These are phyloP conservation scores for Malacoctenus gilli DNA, from an alignment of 2,797 vertebrate genomes.

Conservation along the genomic window DNA sequence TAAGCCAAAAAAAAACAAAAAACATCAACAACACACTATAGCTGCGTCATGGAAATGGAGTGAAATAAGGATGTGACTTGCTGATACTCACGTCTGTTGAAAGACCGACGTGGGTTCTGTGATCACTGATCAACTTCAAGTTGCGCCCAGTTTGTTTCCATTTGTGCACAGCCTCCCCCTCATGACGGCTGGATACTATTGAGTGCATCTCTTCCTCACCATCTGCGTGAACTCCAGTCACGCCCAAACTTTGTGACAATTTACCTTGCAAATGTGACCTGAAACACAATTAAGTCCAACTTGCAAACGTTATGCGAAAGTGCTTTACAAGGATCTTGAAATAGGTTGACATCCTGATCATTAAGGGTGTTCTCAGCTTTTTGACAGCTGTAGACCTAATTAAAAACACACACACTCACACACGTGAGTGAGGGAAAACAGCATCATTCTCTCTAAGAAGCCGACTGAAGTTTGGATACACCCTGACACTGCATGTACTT, in stretches of 20 bases:
- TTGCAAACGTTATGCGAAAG: constrained; percentile 2
- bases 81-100: too few relatives aligned
- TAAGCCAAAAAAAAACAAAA: constrained; percentile 62
- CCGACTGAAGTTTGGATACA: constrained; percentile 2
- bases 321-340: too few relatives aligned
- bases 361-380: neutral
- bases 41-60: constrained; percentile 20
- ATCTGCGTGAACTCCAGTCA: neutral
- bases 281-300: constrained; percentile 6
- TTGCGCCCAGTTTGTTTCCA: neutral
- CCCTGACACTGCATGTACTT: neutral
- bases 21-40: constrained; percentile 10
- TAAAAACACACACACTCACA: neutral
- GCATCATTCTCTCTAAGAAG: neutral
- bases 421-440: neutral
- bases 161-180: neutral
- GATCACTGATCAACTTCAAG: too few relatives aligned
- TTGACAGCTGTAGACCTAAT: neutral
- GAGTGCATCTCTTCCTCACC: neutral
- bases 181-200: neutral
- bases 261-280: constrained; percentile 7
- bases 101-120: too few relatives aligned
- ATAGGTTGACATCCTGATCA: constrained; percentile 1
- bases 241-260: neutral
- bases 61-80: constrained; percentile 22